These are phyloP conservation scores for Tachysurus fulvidraco DNA, from an alignment of 2,113 vertebrate species.

Conservation along the genomic window DNA sequence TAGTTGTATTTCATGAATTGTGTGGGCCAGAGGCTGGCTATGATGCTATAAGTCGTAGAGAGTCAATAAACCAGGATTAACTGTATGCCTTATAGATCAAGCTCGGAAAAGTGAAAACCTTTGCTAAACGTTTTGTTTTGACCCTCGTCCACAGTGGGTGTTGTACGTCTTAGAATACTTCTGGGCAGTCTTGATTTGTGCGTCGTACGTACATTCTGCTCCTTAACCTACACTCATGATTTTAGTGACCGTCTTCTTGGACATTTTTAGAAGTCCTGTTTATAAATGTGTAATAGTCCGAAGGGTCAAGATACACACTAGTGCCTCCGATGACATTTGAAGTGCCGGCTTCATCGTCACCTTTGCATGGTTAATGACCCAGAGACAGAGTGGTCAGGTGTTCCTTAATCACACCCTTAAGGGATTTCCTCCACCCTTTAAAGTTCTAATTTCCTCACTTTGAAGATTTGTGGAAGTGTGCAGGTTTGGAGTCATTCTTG, in stretches of 20 bases:
- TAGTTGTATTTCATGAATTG: conserved; percentile 58
- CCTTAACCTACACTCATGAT: not conserved
- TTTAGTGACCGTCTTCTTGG: not conserved
- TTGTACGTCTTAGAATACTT: not conserved
- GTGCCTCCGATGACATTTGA: not conserved
- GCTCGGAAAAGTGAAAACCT: conserved; percentile 28
- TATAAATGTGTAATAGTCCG: not conserved
- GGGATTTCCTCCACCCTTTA: conserved; percentile 25
- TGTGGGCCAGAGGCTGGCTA: conserved; percentile 21
- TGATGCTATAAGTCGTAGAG: conserved; percentile 51
- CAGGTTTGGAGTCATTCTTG: conserved; percentile 52
- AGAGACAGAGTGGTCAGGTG: conserved; percentile 40
- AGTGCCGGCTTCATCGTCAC: not conserved
- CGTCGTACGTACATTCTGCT: not conserved
- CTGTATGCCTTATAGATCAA: conserved; percentile 28
- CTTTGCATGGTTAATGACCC: not conserved
- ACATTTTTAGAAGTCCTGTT: not conserved
- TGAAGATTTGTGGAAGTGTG: conserved; percentile 21
- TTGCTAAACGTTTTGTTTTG: conserved; percentile 17
- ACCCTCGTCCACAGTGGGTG: not conserved
- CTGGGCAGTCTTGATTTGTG: not conserved
- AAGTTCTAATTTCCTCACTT: conserved; percentile 39
- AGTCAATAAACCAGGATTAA: conserved; percentile 51
- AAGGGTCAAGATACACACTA: not conserved
- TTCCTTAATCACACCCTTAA: conserved; percentile 12